phyloP scores from a whole-genome alignment of 1,140 invertebrate species.

The Danaus plexippus region DNA sequence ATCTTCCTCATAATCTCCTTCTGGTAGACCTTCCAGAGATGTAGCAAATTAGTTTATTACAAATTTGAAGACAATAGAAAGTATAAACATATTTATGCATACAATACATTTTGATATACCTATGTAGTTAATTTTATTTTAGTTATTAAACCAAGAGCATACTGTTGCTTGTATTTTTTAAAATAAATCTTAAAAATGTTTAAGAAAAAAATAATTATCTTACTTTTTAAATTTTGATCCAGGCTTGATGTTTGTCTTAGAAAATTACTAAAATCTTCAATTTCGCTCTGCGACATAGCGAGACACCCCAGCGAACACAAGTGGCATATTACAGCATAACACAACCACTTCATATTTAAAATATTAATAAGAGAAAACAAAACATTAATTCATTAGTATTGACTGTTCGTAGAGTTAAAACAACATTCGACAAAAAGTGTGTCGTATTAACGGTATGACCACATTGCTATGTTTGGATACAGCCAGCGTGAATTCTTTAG shows the following conservation, averaged over 20 bases:
- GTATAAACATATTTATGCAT: neutral
- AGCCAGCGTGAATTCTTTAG: conserved; percentile 8
- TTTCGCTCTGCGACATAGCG: conserved; percentile 46
- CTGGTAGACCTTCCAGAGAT: conserved; percentile 39
- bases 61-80: too few species aligned
- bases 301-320: conserved; percentile 44
- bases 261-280: conserved; percentile 60
- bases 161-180: neutral
- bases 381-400: conserved; percentile 19
- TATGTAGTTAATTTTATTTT: neutral
- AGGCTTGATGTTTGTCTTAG: conserved; percentile 52
- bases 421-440: conserved; percentile 25
- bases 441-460: conserved; percentile 42
- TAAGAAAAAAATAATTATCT: conserved; percentile 22
- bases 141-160: too few species aligned
- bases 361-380: conserved; percentile 12
- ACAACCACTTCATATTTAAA: conserved; percentile 39
- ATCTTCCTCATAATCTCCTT: conserved; percentile 53
- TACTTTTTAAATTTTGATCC: conserved; percentile 57
- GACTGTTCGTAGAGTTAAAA: conserved; percentile 11
- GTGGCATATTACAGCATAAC: conserved; percentile 36
- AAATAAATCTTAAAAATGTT: neutral
- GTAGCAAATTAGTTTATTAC: neutral
- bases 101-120: neutral
- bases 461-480: conserved; percentile 17